Conservation (phyloP, 2,797 vertebrate genomes). For the Poecilia picta region DNA sequence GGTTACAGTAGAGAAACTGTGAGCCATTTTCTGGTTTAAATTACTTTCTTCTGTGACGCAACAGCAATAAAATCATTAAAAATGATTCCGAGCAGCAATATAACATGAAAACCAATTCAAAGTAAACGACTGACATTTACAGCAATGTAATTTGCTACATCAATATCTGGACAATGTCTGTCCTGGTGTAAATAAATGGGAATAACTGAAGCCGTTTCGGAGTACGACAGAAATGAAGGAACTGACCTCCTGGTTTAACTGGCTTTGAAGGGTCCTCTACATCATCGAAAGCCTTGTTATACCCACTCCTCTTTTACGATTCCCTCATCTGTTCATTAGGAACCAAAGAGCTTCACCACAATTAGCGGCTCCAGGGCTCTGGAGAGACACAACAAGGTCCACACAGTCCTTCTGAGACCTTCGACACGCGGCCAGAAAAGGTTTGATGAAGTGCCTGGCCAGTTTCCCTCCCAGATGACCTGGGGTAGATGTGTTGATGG, state of each 20-base stretch:
- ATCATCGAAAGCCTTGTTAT: not conserved
- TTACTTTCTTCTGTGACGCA: not conserved
- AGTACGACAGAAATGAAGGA: not conserved
- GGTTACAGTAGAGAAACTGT: not conserved
- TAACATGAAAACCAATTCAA: not conserved
- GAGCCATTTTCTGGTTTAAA: not conserved
- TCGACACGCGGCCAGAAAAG: not conserved
- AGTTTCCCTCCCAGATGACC: constrained; percentile 14
- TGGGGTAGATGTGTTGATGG: constrained; percentile 36
- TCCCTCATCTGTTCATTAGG: not conserved
- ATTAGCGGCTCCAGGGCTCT: not conserved
- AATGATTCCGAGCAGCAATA: not conserved
- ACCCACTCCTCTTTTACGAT: not conserved
- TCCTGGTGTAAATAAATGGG: not conserved
- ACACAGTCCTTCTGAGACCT: not conserved
- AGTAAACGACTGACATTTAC: not conserved
- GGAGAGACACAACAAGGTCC: constrained; percentile 1
- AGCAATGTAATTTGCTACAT: not conserved
- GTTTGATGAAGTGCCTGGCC: constrained; percentile 10
- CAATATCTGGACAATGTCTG: not conserved
- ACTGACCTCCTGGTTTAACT: not conserved
- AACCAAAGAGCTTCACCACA: constrained; percentile 4
- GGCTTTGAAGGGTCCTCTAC: not conserved
- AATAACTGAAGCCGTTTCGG: not conserved
- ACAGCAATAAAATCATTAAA: not conserved